Percentiles rank a stretch among this genome's conserved stretches.
These are phyloP conservation scores for Bombus sibiricus DNA, from an alignment of 1,140 invertebrate species.

Conservation along the genomic window DNA sequence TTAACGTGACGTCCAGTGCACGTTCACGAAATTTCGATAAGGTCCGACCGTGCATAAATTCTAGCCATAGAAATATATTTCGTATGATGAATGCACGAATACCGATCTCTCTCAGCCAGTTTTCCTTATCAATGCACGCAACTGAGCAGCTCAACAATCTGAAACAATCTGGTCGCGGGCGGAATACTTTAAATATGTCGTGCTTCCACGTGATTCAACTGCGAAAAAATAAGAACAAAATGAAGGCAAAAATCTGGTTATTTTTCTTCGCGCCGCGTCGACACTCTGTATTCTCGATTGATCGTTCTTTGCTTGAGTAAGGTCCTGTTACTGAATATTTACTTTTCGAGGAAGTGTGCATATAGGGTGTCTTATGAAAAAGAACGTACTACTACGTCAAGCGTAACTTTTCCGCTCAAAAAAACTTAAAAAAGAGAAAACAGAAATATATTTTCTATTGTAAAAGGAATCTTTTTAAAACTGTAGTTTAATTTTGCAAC, in stretches of 20 bases:
- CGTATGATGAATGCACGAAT: conserved; percentile 63
- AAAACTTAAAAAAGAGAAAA: not conserved
- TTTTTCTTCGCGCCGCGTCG: not conserved
- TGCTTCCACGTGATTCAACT: conserved; percentile 47
- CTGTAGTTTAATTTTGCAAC: not conserved
- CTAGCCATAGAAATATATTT: conserved; percentile 42
- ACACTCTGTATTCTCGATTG: too few relatives aligned
- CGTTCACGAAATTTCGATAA: not conserved
- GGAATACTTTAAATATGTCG: conserved; percentile 63
- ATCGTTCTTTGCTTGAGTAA: too few relatives aligned
- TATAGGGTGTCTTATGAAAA: too few relatives aligned
- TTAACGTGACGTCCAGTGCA: not conserved
- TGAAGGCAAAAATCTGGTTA: not conserved
- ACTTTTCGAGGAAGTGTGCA: too few relatives aligned
- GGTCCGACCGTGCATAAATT: not conserved
- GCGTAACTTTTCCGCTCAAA: too few relatives aligned
- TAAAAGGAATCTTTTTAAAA: not conserved
- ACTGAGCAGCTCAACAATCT: conserved; percentile 34
- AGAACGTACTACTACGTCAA: too few relatives aligned
- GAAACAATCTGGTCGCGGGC: conserved; percentile 55
- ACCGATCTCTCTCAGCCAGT: not conserved
- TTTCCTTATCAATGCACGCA: conserved; percentile 67
- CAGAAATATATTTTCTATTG: not conserved
- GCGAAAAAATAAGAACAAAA: not conserved
- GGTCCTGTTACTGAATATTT: too few relatives aligned